These are phyloP conservation scores for Cyclophora albipunctata DNA, from an alignment of 2,888 invertebrate species.

Conservation along the genomic window DNA sequence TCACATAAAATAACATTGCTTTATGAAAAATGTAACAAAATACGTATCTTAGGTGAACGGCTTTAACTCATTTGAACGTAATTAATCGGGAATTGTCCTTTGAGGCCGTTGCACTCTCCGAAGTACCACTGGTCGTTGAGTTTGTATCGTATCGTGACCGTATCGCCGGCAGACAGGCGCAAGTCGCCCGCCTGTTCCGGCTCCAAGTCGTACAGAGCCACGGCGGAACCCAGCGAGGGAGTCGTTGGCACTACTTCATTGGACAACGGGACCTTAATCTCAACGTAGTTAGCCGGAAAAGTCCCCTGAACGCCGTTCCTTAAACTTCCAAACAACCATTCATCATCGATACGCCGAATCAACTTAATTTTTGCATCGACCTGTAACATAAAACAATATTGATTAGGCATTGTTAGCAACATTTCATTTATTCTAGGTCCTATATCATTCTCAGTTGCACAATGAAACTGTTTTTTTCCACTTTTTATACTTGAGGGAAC, in stretches of 20 bases:
- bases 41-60: too few species aligned
- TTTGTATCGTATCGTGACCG: slow-evolving; percentile 78
- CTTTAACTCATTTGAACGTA: slow-evolving; percentile 78
- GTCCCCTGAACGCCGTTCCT: slow-evolving; percentile 82
- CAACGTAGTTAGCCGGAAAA: slow-evolving; percentile 87
- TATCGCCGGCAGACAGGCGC: slow-evolving; percentile 45
- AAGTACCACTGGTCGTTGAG: slow-evolving; percentile 86
- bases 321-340: slow-evolving; percentile 86
- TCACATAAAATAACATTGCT: too few species aligned
- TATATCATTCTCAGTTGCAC: too few species aligned
- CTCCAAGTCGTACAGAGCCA: slow-evolving; percentile 82
- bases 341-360: slow-evolving; percentile 80
- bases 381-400: slow-evolving; percentile 58
- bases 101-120: slow-evolving; percentile 79
- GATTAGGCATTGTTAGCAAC: background rate
- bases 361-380: slow-evolving; percentile 82
- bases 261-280: slow-evolving; percentile 82
- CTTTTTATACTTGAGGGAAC: too few species aligned
- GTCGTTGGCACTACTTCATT: slow-evolving; percentile 35
- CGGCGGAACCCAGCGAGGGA: slow-evolving; percentile 56
- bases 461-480: too few species aligned
- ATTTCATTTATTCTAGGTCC: too few species aligned
- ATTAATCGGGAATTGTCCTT: slow-evolving; percentile 87
- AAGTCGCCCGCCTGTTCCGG: slow-evolving; percentile 73
- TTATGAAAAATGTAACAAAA: too few species aligned